phyloP scores from a whole-genome alignment of 2,888 invertebrate species.

The Pharmacophagus antenor region DNA sequence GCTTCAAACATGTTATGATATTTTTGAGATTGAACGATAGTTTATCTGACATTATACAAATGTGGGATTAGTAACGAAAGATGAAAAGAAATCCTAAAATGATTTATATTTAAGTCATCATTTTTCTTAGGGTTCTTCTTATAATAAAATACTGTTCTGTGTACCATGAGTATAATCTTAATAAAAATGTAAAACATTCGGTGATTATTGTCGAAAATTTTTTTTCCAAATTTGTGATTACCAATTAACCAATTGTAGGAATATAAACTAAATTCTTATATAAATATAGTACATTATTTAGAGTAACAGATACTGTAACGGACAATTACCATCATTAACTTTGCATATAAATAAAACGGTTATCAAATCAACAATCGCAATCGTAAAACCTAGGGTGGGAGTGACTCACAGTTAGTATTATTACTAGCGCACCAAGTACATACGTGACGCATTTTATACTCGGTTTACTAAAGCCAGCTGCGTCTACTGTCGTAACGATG shows the following conservation, averaged over 20 bases:
- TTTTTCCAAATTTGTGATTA: too few species aligned
- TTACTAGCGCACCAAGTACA: conserved; percentile 47
- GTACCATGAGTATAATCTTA: too few species aligned
- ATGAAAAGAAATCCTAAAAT: too few species aligned
- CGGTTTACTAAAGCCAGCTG: conserved; percentile 68
- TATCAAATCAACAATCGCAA: conserved; percentile 26
- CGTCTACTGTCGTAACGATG: conserved; percentile 39
- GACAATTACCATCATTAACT: not conserved
- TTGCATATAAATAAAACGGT: conserved; percentile 17
- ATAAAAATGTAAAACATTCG: too few species aligned
- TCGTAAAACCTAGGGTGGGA: not conserved
- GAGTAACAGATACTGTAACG: conserved; percentile 10
- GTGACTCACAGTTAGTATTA: conserved; percentile 34
- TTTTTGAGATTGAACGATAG: too few species aligned
- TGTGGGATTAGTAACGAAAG: too few species aligned
- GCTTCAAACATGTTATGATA: not conserved
- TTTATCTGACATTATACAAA: too few species aligned
- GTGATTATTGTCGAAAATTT: too few species aligned
- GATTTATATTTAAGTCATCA: too few species aligned
- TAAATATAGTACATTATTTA: conserved; percentile 29
- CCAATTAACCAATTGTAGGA: not conserved
- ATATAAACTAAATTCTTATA: not conserved
- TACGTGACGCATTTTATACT: conserved; percentile 45
- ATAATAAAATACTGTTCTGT: too few species aligned
- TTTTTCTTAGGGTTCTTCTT: too few species aligned